phyloP scores from a whole-genome alignment of 2,113 vertebrate species.

The Trogon melanurus region DNA sequence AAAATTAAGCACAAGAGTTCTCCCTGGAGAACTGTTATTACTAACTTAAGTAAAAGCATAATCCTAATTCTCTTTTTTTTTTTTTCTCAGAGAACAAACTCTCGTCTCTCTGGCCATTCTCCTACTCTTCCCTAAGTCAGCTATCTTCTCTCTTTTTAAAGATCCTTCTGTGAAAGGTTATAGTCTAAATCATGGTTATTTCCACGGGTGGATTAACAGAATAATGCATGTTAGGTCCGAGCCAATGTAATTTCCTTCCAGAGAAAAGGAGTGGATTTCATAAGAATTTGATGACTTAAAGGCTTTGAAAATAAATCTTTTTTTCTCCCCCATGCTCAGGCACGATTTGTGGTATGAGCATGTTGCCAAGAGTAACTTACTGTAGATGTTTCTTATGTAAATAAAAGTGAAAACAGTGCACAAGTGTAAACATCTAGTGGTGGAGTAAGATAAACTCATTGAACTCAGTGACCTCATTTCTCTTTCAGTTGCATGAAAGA shows the following conservation, averaged over 20 bases:
- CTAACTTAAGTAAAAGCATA: background rate
- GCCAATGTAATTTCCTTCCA: conserved; percentile 26
- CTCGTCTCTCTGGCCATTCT: background rate
- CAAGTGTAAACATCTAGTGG: background rate
- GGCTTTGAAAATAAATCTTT: conserved; percentile 46
- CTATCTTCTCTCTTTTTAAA: background rate
- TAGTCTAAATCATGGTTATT: background rate
- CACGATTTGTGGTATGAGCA: background rate
- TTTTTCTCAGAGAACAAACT: background rate
- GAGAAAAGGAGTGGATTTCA: conserved; percentile 21
- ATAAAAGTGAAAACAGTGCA: conserved; percentile 57
- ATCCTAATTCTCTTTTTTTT: background rate
- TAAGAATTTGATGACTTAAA: conserved; percentile 39
- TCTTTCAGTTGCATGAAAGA: conserved; percentile 47
- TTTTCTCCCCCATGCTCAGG: conserved; percentile 35
- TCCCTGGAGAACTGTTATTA: background rate
- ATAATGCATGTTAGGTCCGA: background rate
- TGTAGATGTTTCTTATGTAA: conserved; percentile 24
- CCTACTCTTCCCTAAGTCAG: background rate
- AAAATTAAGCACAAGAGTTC: background rate
- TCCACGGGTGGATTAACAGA: background rate
- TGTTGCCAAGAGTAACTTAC: conserved; percentile 20
- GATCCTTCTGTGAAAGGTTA: background rate
- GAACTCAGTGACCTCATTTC: conserved; percentile 18
- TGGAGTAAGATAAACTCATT: conserved; percentile 10